Evolutionary conservation across 2,113 vertebrate genomes (phyloP), one percentile per base, ranked within the genome.

Genomic region (Oostethus manadensis): DNA sequence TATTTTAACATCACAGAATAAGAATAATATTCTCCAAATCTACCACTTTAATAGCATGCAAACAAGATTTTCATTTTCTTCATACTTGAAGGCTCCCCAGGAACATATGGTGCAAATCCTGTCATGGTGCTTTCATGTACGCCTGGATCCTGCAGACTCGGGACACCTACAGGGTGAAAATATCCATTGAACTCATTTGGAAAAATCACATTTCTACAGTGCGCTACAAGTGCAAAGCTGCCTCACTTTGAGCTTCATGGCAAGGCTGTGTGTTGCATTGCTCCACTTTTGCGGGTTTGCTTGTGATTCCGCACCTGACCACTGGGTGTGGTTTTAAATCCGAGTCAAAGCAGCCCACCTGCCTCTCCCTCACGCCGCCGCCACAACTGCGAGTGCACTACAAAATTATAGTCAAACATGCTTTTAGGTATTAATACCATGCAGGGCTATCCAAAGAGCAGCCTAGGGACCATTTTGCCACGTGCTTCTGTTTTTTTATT

Each of bases 301-400:
- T 60, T 0, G 54, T 78, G 61, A 68, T 55, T 69, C 84, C 73
- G 38, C 94, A 98, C 0, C 8, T 86, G 58, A 89, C 84, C 3
- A 90, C 85, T 26, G 79, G 72, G 74, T 91, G 88, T 14, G 89
- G 82, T 53, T 87, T 82, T 45, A 89, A 88, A 11, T 92, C 86
- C 0, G 80, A 66, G 0, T 91, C 79, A 35, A 91, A 89, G 3
- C 95, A 97, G 64, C 87, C 53, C 14, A 96, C 92, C 61, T 88
- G 92, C 61, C 95, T 90, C 14, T 90, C 92, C 72, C 92, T 86
- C 49, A 89, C 87, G 6, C 95, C 95, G 0, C 86, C 86, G 43
- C 63, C 62, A 38, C 95, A 98, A 82, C 93, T 98, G 72, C 84
- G 90, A 0, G 93, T 93, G 79, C 94, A 98, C 94, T 97, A 74